A percentile compares a stretch with the other conserved stretches of the same genome.
These are phyloP conservation scores for Malthinus flaveolus DNA, from an alignment of 2,888 invertebrate genomes.

Conservation along the genomic window DNA sequence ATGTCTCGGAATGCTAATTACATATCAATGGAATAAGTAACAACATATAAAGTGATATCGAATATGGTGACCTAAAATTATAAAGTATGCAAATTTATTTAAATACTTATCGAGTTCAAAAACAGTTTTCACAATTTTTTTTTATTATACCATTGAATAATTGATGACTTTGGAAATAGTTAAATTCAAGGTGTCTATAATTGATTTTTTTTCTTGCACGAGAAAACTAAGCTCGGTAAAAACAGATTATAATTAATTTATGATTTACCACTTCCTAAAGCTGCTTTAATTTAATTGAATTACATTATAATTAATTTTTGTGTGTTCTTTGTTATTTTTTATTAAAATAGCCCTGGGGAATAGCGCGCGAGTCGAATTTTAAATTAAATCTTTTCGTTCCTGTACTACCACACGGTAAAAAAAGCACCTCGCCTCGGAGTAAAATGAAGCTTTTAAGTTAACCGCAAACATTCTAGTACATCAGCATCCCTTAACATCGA, in stretches of 20 bases:
- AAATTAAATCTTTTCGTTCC: background rate
- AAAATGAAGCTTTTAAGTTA: slow-evolving; percentile 28
- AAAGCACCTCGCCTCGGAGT: background rate
- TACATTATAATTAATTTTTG: slow-evolving; percentile 3
- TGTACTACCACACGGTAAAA: background rate
- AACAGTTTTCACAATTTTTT: slow-evolving; percentile 33
- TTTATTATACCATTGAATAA: slow-evolving; percentile 35
- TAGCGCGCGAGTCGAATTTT: background rate
- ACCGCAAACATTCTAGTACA: slow-evolving; percentile 33
- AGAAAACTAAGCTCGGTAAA: background rate
- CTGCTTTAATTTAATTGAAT: slow-evolving; percentile 16
- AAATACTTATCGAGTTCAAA: slow-evolving; percentile 34
- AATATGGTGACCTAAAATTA: slow-evolving; percentile 33
- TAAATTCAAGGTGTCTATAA: slow-evolving; percentile 22
- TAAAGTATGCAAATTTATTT: slow-evolving; percentile 34
- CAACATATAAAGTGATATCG: slow-evolving; percentile 33
- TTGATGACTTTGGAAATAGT: slow-evolving; percentile 16
- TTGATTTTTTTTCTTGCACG: slow-evolving; percentile 13
- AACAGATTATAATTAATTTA: slow-evolving; percentile 18
- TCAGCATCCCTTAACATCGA: slow-evolving; percentile 31
- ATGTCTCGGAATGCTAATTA: no score
- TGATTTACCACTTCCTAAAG: slow-evolving; percentile 18
- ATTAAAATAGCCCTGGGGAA: slow-evolving; percentile 7
- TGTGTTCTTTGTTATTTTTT: background rate
- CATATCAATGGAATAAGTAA: slow-evolving; percentile 2